These are phyloP conservation scores for Apis mellifera DNA, from an alignment of 1,140 invertebrate species.

Conservation along the genomic window DNA sequence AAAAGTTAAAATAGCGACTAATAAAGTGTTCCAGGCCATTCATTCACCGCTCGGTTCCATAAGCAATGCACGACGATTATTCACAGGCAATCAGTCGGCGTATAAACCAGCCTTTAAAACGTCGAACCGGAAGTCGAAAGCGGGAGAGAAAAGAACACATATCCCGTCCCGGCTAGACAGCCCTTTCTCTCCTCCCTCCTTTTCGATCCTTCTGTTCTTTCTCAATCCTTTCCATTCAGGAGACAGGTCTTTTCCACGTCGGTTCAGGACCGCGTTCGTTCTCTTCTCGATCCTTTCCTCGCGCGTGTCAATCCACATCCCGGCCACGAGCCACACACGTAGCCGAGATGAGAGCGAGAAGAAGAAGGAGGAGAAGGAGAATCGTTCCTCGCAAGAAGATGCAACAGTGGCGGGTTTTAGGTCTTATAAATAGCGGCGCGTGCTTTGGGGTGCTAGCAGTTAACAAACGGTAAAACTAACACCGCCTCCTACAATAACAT, in stretches of 20 bases:
- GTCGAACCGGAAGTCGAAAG: conserved; percentile 3
- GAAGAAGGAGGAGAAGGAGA: conserved; percentile 7
- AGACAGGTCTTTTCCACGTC: background rate
- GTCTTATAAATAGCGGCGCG: conserved; percentile 75
- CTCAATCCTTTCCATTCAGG: conserved; percentile 25
- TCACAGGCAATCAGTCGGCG: no score
- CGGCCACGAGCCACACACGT: conserved; percentile 70
- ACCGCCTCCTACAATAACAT: conserved; percentile 78
- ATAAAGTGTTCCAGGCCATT: no score
- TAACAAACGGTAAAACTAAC: conserved; percentile 80
- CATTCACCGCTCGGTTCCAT: no score
- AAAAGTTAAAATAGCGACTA: no score
- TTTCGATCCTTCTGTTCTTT: background rate
- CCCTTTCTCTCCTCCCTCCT: background rate
- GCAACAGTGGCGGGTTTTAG: conserved; percentile 53
- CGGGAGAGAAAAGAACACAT: background rate
- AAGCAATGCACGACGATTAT: no score
- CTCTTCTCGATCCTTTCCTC: conserved; percentile 51
- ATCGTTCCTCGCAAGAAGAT: conserved; percentile 25
- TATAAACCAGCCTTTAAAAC: background rate
- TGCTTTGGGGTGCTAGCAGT: conserved; percentile 65
- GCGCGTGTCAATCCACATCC: conserved; percentile 62
- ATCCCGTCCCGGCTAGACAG: conserved; percentile 2
- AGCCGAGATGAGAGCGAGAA: conserved; percentile 1
- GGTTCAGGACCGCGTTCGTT: conserved; percentile 34